Evolutionary conservation across 2,888 invertebrate species (phyloP).

Genomic region (Drosophila neonasuta): DNA sequence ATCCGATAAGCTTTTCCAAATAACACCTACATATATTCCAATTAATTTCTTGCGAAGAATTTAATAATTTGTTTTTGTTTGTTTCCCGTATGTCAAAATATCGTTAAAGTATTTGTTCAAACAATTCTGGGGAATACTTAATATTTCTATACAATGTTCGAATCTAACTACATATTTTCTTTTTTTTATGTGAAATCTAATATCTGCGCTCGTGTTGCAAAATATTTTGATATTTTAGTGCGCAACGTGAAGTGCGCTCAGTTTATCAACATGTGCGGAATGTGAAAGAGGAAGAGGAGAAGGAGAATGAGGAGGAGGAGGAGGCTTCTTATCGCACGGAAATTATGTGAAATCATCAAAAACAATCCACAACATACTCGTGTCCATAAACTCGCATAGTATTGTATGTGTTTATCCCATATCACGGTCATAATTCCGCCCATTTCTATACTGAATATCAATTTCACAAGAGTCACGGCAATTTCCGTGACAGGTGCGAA

Average conservation of each 20-base stretch:
- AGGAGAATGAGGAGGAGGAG: conserved; percentile 7
- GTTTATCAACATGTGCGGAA: conserved; percentile 20
- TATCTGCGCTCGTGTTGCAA: conserved; percentile 32
- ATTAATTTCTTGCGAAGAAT: not conserved
- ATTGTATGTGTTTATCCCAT: conserved; percentile 7
- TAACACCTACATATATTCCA: no score
- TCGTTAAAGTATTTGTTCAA: not conserved
- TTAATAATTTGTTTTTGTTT: not conserved
- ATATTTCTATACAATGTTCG: no score
- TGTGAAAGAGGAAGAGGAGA: conserved; percentile 12
- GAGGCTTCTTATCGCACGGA: conserved; percentile 11
- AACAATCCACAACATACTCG: not conserved
- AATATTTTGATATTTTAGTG: conserved; percentile 40
- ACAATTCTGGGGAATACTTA: not conserved
- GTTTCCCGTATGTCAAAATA: not conserved
- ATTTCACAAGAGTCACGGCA: conserved; percentile 19
- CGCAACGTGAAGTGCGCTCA: conserved; percentile 1
- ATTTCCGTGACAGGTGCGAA: conserved; percentile 1
- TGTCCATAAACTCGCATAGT: not conserved
- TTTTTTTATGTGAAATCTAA: conserved; percentile 10
- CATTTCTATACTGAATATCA: not conserved
- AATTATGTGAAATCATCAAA: conserved; percentile 29
- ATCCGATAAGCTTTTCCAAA: no score
- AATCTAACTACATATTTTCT: conserved; percentile 33
- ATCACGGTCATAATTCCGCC: conserved; percentile 9